Evolutionary conservation across 2,888 invertebrate genomes (phyloP), one percentile per base, ranked within the genome.

Genomic region (Synergus gifuensis): DNA sequence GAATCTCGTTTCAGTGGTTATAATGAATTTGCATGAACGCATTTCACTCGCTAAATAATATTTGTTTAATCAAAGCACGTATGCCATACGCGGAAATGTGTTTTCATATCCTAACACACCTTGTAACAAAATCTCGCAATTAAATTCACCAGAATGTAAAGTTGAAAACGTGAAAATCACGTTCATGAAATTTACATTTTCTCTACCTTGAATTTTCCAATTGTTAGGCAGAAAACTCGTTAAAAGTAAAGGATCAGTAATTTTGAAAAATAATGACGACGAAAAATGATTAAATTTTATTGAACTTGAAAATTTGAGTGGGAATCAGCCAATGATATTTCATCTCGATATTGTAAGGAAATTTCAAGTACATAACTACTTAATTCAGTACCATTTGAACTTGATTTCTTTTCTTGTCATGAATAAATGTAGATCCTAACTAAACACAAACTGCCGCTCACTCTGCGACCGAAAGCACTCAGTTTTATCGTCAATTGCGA

Each of bases 101-200:
- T 80, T 76, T 54, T 73, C 77, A 49, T 80, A 73, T 69, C 49
- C 22, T 44, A n/a, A n/a, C 16, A 36, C 7, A 3, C 78, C 49
- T 14, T 77, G 14, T 66, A 60, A 69, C 18, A 36, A 36, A 42
- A 36, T 54, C 44, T 18, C 58, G 49, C 16, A 78, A 78, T 49
- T 64, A 76, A 60, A 42, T 63, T 76, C 67, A 58, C 69, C 73
- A 64, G 76, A 14, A 80, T 77, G 54, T 76, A 66, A 77, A 79
- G 63, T 62, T 76, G 40, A 67, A 79, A 79, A 49, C 63, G 36
- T 18, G 46, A 69, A 44, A 46, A 76, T 79, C 76, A 62, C 69
- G 69, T 77, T 69, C 46, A 58, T 18, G 46, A 73, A n/a, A 78
- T 64, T 76, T 69, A 44, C 46, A 69, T 69, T 69, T 16, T 36